Base-by-base conservation (phyloP, 2,888 invertebrate species). In the Aleiodes testaceus region DNA sequence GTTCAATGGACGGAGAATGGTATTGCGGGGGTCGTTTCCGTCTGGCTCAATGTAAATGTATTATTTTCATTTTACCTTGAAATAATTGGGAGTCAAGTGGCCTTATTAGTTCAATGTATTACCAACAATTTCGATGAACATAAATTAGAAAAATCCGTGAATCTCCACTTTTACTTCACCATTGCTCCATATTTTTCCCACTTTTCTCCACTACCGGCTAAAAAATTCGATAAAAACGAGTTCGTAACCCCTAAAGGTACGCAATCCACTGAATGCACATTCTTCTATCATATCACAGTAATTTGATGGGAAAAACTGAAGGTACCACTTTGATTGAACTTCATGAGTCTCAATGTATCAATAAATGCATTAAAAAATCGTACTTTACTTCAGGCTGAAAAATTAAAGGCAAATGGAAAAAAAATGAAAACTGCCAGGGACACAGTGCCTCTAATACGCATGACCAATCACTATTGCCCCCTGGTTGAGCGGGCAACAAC, bases 401-500 rank as follows among this genome's bases (percentile, higher is more conserved):
- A 59, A 59, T 18, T 18, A 59, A 59, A 36, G 16, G 42, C 42
- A 16, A 18, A 4, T 16, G 11, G 11, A 16, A 53, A 53, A 53
- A 53, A 53, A 59, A 36, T 26, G n/a, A 53, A 26, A n/a, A 22
- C 26, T 59, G 42, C 16, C 42, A 42, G 59, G 42, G 59, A 20
- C 63, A 9, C 47, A 26, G 20, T n/a, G n/a, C 22, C 20, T 45
- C n/a, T 22, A 63, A 45, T 16, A 69, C 63, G 69, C 63, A 63
- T 69, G 50, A 63, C 50, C 49, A 20, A 52, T 59, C 3, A 16
- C 22, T 52, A 68, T 74, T 63, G 69, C 71, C 73, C 59, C 68
- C 73, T 72, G 68, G 68, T 68, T 63, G 68, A 66, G 68, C 70
- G 47, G 63, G 59, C 53, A 45, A 20, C 26, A 71, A 66, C 66